These are phyloP conservation scores for Aleadryas rufinucha DNA, from an alignment of 2,113 vertebrate genomes.

Conservation along the genomic window DNA sequence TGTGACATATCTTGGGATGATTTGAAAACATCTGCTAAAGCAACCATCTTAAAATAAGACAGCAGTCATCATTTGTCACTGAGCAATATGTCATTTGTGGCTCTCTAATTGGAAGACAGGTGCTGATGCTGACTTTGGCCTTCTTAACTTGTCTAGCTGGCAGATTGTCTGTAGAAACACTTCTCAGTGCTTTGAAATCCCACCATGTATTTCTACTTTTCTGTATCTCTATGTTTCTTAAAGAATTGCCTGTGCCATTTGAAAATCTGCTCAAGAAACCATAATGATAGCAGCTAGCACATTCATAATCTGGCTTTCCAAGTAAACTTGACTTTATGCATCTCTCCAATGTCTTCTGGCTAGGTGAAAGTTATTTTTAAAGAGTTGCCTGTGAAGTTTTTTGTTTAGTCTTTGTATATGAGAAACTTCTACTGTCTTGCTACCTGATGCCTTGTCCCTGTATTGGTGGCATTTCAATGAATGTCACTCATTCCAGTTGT, in stretches of 20 bases:
- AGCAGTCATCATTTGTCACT: conserved; percentile 6
- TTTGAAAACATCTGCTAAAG: conserved; percentile 69
- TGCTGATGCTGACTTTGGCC: conserved; percentile 32
- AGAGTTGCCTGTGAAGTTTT: neutral
- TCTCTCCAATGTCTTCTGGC: neutral
- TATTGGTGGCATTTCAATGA: neutral
- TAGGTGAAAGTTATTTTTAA: neutral
- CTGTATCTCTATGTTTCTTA: neutral
- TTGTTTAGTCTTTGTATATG: neutral
- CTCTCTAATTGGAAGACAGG: neutral
- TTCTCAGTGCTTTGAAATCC: neutral
- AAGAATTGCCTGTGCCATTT: neutral
- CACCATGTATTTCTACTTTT: conserved; percentile 2
- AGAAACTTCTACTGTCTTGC: neutral
- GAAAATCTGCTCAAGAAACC: neutral
- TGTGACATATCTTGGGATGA: conserved; percentile 51
- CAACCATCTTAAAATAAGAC: conserved; percentile 46
- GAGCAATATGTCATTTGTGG: conserved; percentile 29
- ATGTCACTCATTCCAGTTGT: neutral
- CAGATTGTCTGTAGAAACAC: conserved; percentile 11
- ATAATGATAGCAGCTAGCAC: neutral
- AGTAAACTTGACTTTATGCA: neutral
- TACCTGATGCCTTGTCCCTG: neutral
- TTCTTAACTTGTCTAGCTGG: neutral
- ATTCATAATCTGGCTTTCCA: neutral